A percentile compares a stretch with the other conserved stretches of the same genome.
These are phyloP conservation scores for Morphnarchus princeps DNA, from an alignment of 2,113 vertebrate species.

Conservation along the genomic window DNA sequence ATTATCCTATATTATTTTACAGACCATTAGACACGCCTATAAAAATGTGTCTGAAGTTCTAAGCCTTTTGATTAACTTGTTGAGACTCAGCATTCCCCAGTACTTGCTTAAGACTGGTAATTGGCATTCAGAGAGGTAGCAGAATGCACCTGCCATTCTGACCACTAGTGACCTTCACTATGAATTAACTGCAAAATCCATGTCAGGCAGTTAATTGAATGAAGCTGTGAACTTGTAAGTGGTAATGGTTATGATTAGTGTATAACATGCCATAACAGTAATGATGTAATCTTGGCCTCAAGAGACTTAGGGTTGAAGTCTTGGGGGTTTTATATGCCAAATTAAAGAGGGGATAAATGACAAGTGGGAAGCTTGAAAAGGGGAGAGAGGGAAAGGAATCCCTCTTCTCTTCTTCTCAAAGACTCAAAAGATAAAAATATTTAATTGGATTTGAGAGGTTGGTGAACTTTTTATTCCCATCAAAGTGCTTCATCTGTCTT, in stretches of 20 bases:
- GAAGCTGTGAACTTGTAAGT: conserved; percentile 65
- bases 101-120: conserved; percentile 57
- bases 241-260: conserved; percentile 69
- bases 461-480: background rate
- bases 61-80: conserved; percentile 63
- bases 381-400: background rate
- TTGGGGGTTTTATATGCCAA: background rate
- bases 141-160: conserved; percentile 67
- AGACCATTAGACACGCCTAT: conserved; percentile 27
- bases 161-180: conserved; percentile 62
- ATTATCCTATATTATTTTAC: conserved; percentile 36
- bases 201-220: conserved; percentile 71
- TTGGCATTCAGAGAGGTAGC: conserved; percentile 65
- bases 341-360: conserved; percentile 37
- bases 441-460: conserved; percentile 55
- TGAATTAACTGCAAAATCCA: conserved; percentile 66
- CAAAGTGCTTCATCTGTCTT: conserved; percentile 24
- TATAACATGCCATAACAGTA: conserved; percentile 49
- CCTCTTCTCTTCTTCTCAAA: background rate
- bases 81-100: background rate
- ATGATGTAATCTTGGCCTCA: conserved; percentile 58
- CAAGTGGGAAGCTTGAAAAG: conserved; percentile 35
- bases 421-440: conserved; percentile 34
- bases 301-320: conserved; percentile 11
- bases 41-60: conserved; percentile 18